Evolutionary conservation across 2,888 invertebrate species (phyloP).

Genomic region (Phaonia tiefii): DNA sequence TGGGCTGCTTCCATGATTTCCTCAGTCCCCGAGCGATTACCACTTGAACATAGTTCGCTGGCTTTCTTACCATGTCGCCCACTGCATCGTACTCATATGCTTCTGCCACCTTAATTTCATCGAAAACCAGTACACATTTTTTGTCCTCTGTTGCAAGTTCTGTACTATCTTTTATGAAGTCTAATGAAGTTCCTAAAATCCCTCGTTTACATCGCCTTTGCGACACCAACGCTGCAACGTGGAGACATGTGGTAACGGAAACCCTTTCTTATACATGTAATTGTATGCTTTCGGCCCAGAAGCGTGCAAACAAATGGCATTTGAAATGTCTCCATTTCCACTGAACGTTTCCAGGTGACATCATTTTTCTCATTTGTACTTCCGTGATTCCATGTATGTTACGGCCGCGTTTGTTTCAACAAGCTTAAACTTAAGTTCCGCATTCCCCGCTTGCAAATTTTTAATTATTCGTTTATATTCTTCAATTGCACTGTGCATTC

Average conservation of each 20-base stretch:
- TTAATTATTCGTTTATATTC: background rate
- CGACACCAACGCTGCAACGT: background rate
- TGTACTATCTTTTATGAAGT: constrained; percentile 9
- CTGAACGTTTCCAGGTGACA: background rate
- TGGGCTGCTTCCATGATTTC: too few relatives aligned
- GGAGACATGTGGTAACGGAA: background rate
- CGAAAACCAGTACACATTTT: background rate
- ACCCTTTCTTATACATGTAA: background rate
- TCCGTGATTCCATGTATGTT: background rate
- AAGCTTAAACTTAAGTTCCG: background rate
- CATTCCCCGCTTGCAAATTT: background rate
- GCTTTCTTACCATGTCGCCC: too few relatives aligned
- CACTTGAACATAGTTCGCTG: too few relatives aligned
- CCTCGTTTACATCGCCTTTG: background rate
- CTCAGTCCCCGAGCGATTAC: too few relatives aligned
- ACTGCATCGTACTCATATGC: too few relatives aligned
- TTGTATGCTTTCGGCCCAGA: constrained; percentile 27
- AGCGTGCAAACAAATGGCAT: constrained; percentile 35
- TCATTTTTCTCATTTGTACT: background rate
- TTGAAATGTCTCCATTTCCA: constrained; percentile 24
- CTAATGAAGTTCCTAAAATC: too few relatives aligned
- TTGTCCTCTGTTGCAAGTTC: constrained; percentile 32
- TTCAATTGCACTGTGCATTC: background rate
- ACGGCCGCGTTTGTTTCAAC: too few relatives aligned
- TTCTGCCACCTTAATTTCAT: constrained; percentile 8